Percentiles rank a stretch among this genome's conserved stretches.
Conservation (phyloP, 1,140 invertebrate species). For the Listronotus bonariensis region DNA sequence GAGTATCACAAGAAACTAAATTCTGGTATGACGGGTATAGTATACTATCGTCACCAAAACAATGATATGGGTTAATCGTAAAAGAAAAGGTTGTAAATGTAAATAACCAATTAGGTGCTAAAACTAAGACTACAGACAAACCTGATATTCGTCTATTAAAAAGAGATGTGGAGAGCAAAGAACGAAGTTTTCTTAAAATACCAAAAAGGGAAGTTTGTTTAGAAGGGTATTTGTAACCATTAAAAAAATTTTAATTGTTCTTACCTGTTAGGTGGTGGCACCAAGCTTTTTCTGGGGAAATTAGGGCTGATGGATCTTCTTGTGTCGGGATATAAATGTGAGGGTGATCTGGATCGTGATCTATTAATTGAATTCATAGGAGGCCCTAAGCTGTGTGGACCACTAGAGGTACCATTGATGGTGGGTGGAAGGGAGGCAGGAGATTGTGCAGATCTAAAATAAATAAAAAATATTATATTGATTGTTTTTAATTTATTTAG, state of each 20-base stretch:
- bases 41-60: no score
- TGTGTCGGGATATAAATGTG: constrained; percentile 40
- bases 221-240: no score
- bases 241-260: not conserved
- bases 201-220: no score
- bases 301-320: constrained; percentile 51
- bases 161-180: no score
- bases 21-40: no score
- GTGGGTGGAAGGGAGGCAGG: constrained; percentile 33
- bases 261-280: constrained; percentile 39
- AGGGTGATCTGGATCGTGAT: constrained; percentile 56
- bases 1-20: no score
- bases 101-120: no score
- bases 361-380: constrained; percentile 55
- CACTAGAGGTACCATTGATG: constrained; percentile 27
- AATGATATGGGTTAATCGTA: no score
- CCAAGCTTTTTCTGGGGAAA: constrained; percentile 46
- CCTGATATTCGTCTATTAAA: no score
- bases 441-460: constrained; percentile 20
- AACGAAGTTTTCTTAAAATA: no score
- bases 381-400: constrained; percentile 47
- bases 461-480: not conserved
- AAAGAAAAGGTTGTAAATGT: no score
- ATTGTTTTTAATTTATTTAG: not conserved
- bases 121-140: no score